A percentile compares a stretch with the other conserved stretches of the same genome.
Evolutionary conservation across 2,797 vertebrate species (phyloP).

Genomic region (Acanthis flammea): DNA sequence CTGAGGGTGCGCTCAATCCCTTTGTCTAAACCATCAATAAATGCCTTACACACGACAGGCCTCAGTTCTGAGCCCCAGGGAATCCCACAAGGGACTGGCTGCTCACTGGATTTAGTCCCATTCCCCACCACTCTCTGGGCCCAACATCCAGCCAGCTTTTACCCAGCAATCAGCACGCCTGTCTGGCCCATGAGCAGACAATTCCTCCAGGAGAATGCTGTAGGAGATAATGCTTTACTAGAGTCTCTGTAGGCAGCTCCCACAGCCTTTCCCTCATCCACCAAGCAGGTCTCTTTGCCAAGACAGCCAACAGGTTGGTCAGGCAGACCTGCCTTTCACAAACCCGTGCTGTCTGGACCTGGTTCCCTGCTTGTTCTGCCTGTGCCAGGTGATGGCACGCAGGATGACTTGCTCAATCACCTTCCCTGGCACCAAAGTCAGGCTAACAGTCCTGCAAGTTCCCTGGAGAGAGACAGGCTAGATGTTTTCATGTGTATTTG

Average conservation of each 20-base stretch:
- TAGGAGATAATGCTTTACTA: neutral
- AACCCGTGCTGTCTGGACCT: neutral
- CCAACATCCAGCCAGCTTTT: neutral
- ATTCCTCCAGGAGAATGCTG: neutral
- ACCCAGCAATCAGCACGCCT: neutral
- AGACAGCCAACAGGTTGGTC: neutral
- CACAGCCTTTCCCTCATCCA: neutral
- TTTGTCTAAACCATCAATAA: neutral
- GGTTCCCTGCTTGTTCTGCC: neutral
- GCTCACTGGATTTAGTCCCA: neutral
- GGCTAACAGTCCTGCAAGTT: neutral
- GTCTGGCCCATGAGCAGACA: neutral
- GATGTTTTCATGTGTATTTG: neutral
- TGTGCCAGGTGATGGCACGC: neutral
- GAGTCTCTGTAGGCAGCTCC: neutral
- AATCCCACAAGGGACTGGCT: fast-evolving
- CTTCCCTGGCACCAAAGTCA: neutral
- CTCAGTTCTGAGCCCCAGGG: neutral
- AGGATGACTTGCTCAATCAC: neutral
- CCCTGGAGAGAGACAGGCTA: neutral
- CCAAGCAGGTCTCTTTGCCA: neutral
- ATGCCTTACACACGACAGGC: neutral
- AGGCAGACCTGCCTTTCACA: neutral
- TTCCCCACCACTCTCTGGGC: neutral
- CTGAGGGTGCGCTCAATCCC: neutral